phyloP scores from a whole-genome alignment of 2,888 invertebrate species.

The Chrysomela aeneicollis region DNA sequence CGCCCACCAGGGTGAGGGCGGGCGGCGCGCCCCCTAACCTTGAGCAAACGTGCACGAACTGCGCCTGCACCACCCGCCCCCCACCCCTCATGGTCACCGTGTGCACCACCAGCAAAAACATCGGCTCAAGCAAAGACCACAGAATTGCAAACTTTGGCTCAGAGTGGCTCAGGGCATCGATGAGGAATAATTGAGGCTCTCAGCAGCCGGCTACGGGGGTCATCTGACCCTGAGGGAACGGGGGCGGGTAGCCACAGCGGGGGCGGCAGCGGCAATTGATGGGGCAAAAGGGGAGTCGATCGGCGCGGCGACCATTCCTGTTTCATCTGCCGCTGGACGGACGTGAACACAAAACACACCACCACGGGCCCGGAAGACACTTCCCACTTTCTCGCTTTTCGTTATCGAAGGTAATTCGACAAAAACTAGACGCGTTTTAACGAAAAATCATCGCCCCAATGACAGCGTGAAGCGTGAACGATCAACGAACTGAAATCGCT shows the following conservation, averaged over 20 bases:
- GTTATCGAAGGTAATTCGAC: too few species aligned
- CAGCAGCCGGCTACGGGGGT: slow-evolving; percentile 54
- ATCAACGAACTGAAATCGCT: slow-evolving; percentile 4
- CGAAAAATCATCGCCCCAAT: slow-evolving; percentile 13
- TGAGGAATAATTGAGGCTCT: slow-evolving; percentile 23
- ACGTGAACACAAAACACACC: neutral
- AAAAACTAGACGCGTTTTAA: neutral
- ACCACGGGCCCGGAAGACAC: too few species aligned
- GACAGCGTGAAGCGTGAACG: too few species aligned
- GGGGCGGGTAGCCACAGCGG: too few species aligned
- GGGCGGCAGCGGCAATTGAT: slow-evolving; percentile 30
- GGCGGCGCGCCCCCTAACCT: slow-evolving; percentile 42
- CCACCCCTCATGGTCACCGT: slow-evolving; percentile 61
- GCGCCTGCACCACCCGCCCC: slow-evolving; percentile 59
- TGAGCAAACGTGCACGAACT: slow-evolving; percentile 59
- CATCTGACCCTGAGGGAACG: too few species aligned
- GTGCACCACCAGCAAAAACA: slow-evolving; percentile 60
- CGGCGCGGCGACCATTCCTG: slow-evolving; percentile 49
- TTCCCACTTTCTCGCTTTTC: neutral
- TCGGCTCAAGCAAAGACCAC: slow-evolving; percentile 51
- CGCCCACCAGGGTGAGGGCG: slow-evolving; percentile 51
- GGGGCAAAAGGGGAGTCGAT: slow-evolving; percentile 44
- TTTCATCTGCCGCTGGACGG: slow-evolving; percentile 25
- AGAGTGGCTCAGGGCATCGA: slow-evolving; percentile 54
- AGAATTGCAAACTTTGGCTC: too few species aligned